Evolutionary conservation across 2,797 vertebrate genomes (phyloP), one percentile per base, ranked within the genome.

Genomic region (Halcyon smyrnensis): DNA sequence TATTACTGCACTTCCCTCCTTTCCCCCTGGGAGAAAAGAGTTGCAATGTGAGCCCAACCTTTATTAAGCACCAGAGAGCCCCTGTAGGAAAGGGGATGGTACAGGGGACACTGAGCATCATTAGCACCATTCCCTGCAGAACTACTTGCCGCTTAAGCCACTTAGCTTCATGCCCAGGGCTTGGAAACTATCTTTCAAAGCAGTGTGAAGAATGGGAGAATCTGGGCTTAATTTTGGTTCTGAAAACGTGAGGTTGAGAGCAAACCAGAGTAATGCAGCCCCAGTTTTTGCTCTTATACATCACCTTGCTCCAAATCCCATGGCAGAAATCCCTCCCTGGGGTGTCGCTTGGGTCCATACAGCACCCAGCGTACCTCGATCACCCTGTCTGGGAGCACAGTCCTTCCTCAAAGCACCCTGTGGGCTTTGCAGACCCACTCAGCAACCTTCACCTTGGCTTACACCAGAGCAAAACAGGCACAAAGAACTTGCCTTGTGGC

Each of bases 391-490:
- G 12, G 32, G 20, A 50, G 15, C 73, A 30, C 53, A 68, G 28
- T 21, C 59, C 19, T 53, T 25, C n/a, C 37, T 45, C 65, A 51
- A 5, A 86, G 3, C 62, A 34, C 4, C 80, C 41, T 2, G 0
- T 0, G 5, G 23, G 2, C 41, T 2, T 8, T 1, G 9, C 69
- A 70, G 41, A 30, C 4, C 16, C 54, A 1, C 1, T 12, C 71
- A 12, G 8, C 0, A 0, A 11, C 25, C 45, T 59, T 36, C 63
- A 15, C 6, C 28, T 0, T 12, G 4, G 37, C 54, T 89, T 3
- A 3, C 11, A 6, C 8, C 0, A 0, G 6, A 51, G 46, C 6
- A 17, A 70, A 76, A n/a, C 0, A 1, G 12, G 5, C 1, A 1
- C 32, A 25, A 5, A 57, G 25, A 14, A 5, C 19, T 21, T 0